phyloP scores from a whole-genome alignment of 2,797 vertebrate genomes.

The Semaprochilodus insignis region DNA sequence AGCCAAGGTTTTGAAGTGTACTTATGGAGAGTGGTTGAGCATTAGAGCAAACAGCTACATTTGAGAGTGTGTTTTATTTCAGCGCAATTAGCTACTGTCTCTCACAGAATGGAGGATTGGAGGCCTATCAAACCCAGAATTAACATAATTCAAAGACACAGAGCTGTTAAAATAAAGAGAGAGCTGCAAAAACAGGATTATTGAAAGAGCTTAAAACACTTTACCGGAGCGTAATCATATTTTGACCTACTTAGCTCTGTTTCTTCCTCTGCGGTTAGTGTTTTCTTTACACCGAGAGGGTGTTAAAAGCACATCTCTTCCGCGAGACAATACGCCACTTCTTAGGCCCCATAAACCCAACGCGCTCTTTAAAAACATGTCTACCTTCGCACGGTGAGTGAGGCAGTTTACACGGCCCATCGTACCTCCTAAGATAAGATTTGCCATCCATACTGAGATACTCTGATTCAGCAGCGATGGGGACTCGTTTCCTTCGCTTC shows the following conservation, averaged over 20 bases:
- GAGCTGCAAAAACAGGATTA: conserved; percentile 57
- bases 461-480: conserved; percentile 17
- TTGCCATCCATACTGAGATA: conserved; percentile 3
- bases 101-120: conserved; percentile 42
- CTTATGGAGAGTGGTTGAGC: conserved; percentile 15
- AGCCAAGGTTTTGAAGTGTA: conserved; percentile 19
- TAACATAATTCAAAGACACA: conserved; percentile 62
- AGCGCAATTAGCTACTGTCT: conserved; percentile 32
- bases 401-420: conserved; percentile 6
- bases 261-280: conserved; percentile 21
- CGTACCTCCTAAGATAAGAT: conserved; percentile 21
- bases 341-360: conserved; percentile 33
- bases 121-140: conserved; percentile 57
- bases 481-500: background rate
- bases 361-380: conserved; percentile 38
- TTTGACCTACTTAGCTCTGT: conserved; percentile 60
- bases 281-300: conserved; percentile 47
- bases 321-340: conserved; percentile 1
- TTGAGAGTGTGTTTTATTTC: conserved; percentile 42
- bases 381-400: background rate
- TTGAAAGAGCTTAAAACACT: conserved; percentile 55
- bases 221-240: conserved; percentile 58
- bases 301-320: conserved; percentile 34
- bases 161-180: conserved; percentile 52
- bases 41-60: conserved; percentile 30